Evolutionary conservation across 2,888 invertebrate species (phyloP).

Genomic region (Koerneria pararmatus): DNA sequence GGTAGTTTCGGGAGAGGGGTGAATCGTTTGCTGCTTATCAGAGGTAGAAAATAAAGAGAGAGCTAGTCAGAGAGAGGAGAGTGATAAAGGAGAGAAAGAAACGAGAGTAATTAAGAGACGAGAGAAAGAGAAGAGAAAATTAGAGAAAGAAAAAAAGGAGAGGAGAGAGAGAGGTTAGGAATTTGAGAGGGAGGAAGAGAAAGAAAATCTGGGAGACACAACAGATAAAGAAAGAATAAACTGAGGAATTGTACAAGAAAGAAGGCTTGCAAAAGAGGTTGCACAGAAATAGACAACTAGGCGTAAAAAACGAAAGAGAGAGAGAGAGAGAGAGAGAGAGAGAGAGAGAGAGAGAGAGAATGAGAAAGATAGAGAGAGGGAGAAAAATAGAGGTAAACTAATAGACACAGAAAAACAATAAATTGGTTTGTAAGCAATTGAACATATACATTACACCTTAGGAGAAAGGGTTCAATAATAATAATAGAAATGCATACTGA

Average conservation of each 20-base stretch:
- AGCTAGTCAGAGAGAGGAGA: conserved; percentile 12
- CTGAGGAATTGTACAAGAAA: too few relatives aligned
- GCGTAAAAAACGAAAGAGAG: conserved; percentile 8
- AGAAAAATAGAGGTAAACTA: not conserved
- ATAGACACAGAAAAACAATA: not conserved
- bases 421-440: too few relatives aligned
- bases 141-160: not conserved
- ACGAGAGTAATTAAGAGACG: not conserved
- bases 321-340: conserved; percentile 8
- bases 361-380: not conserved
- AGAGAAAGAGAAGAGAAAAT: conserved; percentile 1
- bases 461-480: too few relatives aligned
- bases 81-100: conserved; percentile 6
- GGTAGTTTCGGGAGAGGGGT: too few relatives aligned
- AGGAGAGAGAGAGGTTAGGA: conserved; percentile 14
- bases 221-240: too few relatives aligned
- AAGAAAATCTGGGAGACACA: not conserved
- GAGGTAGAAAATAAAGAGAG: conserved; percentile 18
- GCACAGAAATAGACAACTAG: not conserved
- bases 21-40: conserved; percentile 17
- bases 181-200: conserved; percentile 3
- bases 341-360: conserved; percentile 1
- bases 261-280: not conserved
- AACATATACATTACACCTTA: not conserved
- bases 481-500: too few relatives aligned